Evolutionary conservation across 2,113 vertebrate genomes (phyloP), one percentile per base, ranked within the genome.

Genomic region (Neoarius graeffei): DNA sequence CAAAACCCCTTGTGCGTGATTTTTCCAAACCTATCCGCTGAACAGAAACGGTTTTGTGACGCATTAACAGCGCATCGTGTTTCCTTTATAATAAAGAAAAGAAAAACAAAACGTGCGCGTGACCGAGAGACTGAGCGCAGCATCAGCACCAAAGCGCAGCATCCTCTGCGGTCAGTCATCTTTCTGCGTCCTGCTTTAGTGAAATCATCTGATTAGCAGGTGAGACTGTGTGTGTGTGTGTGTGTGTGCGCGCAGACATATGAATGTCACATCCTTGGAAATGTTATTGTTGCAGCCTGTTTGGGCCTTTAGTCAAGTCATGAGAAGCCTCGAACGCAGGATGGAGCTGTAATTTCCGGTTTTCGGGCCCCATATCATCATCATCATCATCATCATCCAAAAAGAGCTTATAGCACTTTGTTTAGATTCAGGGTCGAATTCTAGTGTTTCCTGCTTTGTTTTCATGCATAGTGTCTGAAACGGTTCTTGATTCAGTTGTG

Each of bases 141-240:
- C 85, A 86, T 52, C 85, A 67, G 74, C 76, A 67, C 67, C 66
- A 73, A 17, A 52, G 48, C 11, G 30, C 85, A 66, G 74, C 85
- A 81, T 81, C 85, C 6, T 86, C 76, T 3, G 9, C n/a, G 0
- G 6, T 17, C 66, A 71, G 48, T 56, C 83, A 30, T 30, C 25
- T 1, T 27, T 20, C 83, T 59, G 83, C 62, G 30, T 54, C 62
- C 83, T 30, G 83, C 27, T 57, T 17, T 30, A 17, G 48, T 17
- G 50, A 69, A 56, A 64, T 57, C 50, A 62, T 48, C 80, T 48
- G 57, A 56, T 69, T 19, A 81, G 77, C 62, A 86, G 85, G 85
- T 81, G 80, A 81, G 77, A 50, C 59, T 3, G 74, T n/a, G 62
- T 57, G 62, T 35, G n/a, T 57, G 48, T 35, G n/a, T 57, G 48